Conservation (phyloP, 2,888 invertebrate species). For the Zonitis immaculata region DNA sequence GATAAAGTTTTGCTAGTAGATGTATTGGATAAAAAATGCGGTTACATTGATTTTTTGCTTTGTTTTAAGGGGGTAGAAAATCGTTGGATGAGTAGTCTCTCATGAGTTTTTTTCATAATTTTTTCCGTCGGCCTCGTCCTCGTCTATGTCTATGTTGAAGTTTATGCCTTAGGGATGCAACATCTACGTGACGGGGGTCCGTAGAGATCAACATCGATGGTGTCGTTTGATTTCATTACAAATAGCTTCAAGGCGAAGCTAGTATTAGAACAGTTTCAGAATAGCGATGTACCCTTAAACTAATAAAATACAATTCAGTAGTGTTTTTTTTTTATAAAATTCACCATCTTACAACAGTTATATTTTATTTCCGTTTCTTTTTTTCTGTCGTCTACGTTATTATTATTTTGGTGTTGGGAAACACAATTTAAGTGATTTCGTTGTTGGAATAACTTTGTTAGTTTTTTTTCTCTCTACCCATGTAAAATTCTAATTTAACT, state of each 20-base stretch:
- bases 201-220: background rate
- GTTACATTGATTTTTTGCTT: background rate
- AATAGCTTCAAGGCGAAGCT: constrained; percentile 19
- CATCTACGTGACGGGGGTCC: constrained; percentile 21
- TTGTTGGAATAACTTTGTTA: background rate
- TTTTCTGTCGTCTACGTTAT: background rate
- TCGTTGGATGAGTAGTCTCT: background rate
- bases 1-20: too few relatives aligned
- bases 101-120: background rate
- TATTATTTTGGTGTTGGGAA: background rate
- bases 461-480: background rate
- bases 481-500: too few relatives aligned
- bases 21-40: background rate
- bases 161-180: constrained; percentile 19
- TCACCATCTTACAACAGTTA: too few relatives aligned
- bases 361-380: background rate
- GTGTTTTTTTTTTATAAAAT: background rate
- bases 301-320: background rate
- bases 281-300: constrained; percentile 20
- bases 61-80: background rate
- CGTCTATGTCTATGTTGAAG: constrained; percentile 13
- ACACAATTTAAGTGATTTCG: background rate
- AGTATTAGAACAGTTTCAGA: constrained; percentile 18
- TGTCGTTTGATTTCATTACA: constrained; percentile 22
- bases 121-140: background rate